These are phyloP conservation scores for Cryptoprocta ferox DNA, from an alignment of 2,797 vertebrate species.

Conservation along the genomic window DNA sequence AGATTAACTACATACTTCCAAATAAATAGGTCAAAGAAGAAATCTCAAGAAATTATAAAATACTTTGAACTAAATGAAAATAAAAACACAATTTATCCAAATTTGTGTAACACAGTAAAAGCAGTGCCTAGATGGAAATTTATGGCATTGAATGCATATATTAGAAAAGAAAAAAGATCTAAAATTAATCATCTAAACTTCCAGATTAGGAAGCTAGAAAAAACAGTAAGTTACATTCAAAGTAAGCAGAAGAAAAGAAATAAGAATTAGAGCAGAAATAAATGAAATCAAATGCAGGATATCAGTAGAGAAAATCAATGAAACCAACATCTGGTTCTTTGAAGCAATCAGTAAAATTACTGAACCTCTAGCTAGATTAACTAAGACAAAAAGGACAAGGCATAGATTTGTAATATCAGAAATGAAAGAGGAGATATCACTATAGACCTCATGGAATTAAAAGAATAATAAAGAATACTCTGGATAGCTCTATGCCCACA, in stretches of 20 bases:
- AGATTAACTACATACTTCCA: not conserved
- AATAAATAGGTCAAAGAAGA: not conserved
- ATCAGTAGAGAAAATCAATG: not conserved
- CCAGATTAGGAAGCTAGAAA: not conserved
- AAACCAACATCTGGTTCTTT: not conserved
- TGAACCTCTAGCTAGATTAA: not conserved
- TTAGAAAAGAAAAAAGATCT: not conserved
- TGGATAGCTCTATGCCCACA: not conserved
- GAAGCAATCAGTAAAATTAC: not conserved
- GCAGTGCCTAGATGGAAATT: not conserved
- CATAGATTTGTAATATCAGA: not conserved
- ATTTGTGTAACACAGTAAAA: not conserved
- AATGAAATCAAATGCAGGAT: not conserved
- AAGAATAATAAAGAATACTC: not conserved
- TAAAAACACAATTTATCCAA: not conserved
- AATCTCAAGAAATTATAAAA: not conserved
- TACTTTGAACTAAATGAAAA: not conserved
- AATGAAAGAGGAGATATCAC: not conserved
- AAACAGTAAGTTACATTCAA: not conserved
- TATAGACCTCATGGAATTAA: not conserved
- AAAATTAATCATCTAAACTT: not conserved
- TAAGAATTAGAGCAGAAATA: not conserved
- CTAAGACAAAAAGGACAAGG: not conserved
- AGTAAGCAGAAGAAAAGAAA: not conserved
- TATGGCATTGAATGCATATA: not conserved